Base-by-base conservation (phyloP, 1,140 invertebrate genomes). In the Subanguina moxae region DNA sequence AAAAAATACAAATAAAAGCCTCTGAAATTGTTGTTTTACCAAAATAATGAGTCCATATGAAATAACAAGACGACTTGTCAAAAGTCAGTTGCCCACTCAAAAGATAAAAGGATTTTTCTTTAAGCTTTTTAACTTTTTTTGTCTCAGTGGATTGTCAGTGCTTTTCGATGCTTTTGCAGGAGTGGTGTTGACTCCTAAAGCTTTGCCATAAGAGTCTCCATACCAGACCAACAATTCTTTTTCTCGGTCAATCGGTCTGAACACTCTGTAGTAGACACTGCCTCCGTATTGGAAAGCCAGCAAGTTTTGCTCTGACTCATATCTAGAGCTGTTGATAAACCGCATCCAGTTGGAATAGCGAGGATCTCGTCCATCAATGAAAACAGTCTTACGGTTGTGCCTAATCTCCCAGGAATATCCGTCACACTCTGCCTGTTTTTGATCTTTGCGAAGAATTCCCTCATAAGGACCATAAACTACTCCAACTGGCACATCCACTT, bases 291-390 rank as follows among this genome's bases (percentile, higher is more conserved):
- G 68, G 17, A 70, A 70, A 19, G 68, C 68, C 17, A 70, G n/a
- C 52, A 70, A 19, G 32, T 70, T 70, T 32, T 70, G 68, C n/a
- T 70, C 68, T 8, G 21, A 30, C 27, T 70, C 68, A 61, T 57
- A 52, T 30, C 62, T 32, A 15, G 65, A 43, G 1, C 63, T 46
- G 21, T 70, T 70, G 28, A 70, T 70, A 42, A 67, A 70, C 17
- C 68, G 68, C 68, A 70, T 70, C 68, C 68, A 70, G 46, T 70
- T 70, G 17, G 68, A 57, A 30, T 58, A 70, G 21, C 68, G 67
- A 15, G 68, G 25, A 28, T 70, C 68, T 17, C 58, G 57, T 9
- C 11, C 65, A 42, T 62, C 52, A 0, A 65, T 27, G 28, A 32
- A 70, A 1, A 42, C 57, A 1, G 57, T 13, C 28, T 65, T 52